Percentiles rank a stretch among this genome's conserved stretches.
Conservation (phyloP, 2,113 vertebrate species). For the Nerophis lumbriciformis region DNA sequence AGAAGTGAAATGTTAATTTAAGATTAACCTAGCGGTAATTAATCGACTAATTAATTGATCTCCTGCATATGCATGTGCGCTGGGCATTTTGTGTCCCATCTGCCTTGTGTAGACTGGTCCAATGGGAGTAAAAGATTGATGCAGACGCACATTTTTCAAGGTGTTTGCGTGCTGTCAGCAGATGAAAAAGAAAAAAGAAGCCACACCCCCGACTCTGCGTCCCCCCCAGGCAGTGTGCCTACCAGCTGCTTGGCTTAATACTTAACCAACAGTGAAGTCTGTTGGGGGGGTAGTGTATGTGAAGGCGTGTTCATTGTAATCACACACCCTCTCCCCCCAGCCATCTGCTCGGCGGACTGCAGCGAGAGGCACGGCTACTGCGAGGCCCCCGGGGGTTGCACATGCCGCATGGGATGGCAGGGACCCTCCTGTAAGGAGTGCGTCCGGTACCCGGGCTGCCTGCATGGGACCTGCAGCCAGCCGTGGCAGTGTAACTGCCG, state of each 20-base stretch:
- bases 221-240: slow-evolving; percentile 54
- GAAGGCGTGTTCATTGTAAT: slow-evolving; percentile 60
- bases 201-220: no score
- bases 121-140: slow-evolving; percentile 45
- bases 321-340: slow-evolving; percentile 58
- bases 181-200: slow-evolving; percentile 20
- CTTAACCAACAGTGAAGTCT: slow-evolving; percentile 72
- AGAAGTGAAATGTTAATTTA: no score
- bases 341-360: slow-evolving; percentile 79
- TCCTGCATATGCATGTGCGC: background rate
- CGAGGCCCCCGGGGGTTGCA: slow-evolving; percentile 82
- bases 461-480: slow-evolving; percentile 78
- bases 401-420: slow-evolving; percentile 85
- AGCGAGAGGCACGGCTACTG: slow-evolving; percentile 82
- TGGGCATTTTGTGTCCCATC: slow-evolving; percentile 23
- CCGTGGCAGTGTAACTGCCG: slow-evolving; percentile 81
- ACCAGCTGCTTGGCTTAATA: slow-evolving; percentile 73
- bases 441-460: slow-evolving; percentile 79
- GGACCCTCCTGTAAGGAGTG: slow-evolving; percentile 80
- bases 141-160: slow-evolving; percentile 43
- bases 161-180: slow-evolving; percentile 21
- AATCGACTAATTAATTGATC: background rate
- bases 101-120: slow-evolving; percentile 63
- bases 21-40: no score
- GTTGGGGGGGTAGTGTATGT: slow-evolving; percentile 26